Conservation (phyloP, 2,888 invertebrate genomes). For the Philereme vetulata region DNA sequence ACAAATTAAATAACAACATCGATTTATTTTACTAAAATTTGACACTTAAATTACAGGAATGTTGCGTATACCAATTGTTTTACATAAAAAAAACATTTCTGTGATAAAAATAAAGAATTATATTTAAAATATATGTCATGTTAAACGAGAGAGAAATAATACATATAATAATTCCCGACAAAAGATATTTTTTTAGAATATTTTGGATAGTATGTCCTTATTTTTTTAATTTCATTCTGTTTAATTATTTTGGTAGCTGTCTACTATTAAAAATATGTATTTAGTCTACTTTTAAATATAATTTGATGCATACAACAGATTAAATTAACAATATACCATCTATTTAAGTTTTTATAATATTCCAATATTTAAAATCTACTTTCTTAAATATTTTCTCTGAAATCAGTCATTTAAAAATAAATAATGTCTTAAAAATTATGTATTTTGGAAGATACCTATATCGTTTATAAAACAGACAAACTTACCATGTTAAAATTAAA, state of each 20-base stretch:
- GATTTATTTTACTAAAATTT: conserved; percentile 32
- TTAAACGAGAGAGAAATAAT: neutral
- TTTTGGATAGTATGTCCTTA: no score
- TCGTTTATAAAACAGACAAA: no score
- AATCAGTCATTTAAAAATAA: conserved; percentile 37
- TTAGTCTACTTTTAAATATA: no score
- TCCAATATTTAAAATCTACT: conserved; percentile 13
- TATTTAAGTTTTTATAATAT: neutral
- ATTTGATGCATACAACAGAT: neutral
- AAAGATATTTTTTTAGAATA: neutral
- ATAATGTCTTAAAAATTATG: conserved; percentile 32
- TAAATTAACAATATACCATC: conserved; percentile 2
- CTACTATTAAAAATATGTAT: no score
- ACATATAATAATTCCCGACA: neutral
- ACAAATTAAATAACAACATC: conserved; percentile 33
- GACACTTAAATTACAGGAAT: conserved; percentile 37
- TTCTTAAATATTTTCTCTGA: conserved; percentile 28
- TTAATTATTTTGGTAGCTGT: no score
- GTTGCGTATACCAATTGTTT: conserved; percentile 18
- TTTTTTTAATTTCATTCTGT: no score
- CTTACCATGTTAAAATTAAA: neutral
- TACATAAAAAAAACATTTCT: conserved; percentile 3
- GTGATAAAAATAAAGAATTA: neutral
- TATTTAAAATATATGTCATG: neutral
- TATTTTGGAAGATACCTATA: conserved; percentile 9